These are phyloP conservation scores for Limnephilus lunatus DNA, from an alignment of 2,888 invertebrate genomes.

Conservation along the genomic window DNA sequence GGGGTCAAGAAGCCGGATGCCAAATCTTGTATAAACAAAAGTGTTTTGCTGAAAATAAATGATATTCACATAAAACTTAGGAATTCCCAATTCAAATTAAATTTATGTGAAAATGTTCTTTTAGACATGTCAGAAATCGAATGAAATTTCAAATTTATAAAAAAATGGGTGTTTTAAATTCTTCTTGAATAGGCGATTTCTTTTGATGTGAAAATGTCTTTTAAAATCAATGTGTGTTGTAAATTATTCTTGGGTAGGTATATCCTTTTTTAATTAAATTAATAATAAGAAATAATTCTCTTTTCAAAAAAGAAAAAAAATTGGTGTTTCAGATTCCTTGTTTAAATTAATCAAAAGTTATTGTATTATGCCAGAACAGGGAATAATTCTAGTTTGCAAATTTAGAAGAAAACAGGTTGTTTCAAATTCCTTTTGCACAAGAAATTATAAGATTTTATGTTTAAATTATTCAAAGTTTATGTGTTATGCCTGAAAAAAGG, in stretches of 20 bases:
- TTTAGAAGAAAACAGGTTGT: no score
- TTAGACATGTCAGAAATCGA: no score
- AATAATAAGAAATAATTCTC: not conserved
- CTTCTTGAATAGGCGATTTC: no score
- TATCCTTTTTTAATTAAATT: not conserved
- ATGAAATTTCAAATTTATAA: no score
- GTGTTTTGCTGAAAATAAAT: not conserved
- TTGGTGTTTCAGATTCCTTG: not conserved
- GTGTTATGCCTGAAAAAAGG: no score
- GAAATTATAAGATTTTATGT: no score
- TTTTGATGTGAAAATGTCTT: no score
- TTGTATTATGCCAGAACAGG: not conserved
- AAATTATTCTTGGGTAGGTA: no score
- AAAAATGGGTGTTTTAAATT: no score
- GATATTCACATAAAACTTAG: not conserved
- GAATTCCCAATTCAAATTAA: not conserved
- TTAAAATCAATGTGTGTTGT: no score
- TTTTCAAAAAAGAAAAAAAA: not conserved
- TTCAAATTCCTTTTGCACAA: no score
- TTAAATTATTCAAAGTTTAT: no score
- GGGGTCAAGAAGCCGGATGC: constrained; percentile 61
- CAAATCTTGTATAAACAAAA: constrained; percentile 24
- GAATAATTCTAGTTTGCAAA: not conserved
- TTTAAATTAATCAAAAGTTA: not conserved
- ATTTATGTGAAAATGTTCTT: not conserved